Conservation (phyloP, 2,797 vertebrate genomes). For the Fistularia tabacaria region DNA sequence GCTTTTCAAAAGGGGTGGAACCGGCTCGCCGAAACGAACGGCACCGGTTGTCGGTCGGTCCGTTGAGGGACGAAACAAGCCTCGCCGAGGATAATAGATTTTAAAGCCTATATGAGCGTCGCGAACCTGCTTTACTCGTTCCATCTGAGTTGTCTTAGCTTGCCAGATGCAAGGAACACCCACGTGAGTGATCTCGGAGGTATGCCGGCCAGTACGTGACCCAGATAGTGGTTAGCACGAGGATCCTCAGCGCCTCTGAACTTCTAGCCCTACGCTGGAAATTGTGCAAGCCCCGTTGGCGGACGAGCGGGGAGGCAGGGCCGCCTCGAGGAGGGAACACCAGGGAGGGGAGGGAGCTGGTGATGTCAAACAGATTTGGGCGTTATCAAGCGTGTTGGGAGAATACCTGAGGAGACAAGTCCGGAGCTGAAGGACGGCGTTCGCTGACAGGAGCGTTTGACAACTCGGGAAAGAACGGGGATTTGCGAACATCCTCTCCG, state of each 20-base stretch:
- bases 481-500: conserved; percentile 11
- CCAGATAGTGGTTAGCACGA: too few relatives aligned
- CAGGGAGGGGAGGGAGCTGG: conserved; percentile 46
- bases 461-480: conserved; percentile 10
- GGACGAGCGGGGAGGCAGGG: conserved; percentile 25
- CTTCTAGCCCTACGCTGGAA: too few relatives aligned
- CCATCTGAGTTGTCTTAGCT: conserved; percentile 17
- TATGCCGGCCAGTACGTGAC: conserved; percentile 23
- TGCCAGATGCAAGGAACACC: conserved; percentile 34
- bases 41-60: too few relatives aligned
- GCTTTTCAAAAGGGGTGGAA: too few relatives aligned
- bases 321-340: too few relatives aligned
- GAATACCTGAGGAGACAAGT: conserved; percentile 76
- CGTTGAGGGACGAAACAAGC: too few relatives aligned
- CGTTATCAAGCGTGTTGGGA: conserved; percentile 39
- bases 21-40: too few relatives aligned
- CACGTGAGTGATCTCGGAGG: conserved; percentile 34
- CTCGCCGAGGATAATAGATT: too few relatives aligned
- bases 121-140: conserved; percentile 50
- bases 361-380: conserved; percentile 64
- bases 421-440: conserved; percentile 50
- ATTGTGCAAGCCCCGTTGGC: conserved; percentile 7
- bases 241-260: too few relatives aligned
- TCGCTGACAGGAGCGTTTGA: conserved; percentile 37
- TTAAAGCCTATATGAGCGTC: too few relatives aligned